Conservation (phyloP, 2,113 vertebrate species). For the Hemiscyllium ocellatum region DNA sequence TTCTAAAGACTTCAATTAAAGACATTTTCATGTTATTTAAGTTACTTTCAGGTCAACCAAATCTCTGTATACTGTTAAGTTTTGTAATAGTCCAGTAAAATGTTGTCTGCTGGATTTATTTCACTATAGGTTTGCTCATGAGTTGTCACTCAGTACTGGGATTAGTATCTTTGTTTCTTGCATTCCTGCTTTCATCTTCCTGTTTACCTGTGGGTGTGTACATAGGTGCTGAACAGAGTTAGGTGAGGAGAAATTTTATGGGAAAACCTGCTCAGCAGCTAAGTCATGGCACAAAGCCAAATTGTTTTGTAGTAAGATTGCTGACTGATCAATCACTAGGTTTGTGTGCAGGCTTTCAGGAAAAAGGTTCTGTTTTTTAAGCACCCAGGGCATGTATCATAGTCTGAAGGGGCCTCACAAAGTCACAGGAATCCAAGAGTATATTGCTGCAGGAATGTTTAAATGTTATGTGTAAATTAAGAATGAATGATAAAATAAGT, state of each 20-base stretch:
- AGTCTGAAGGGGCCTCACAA: background rate
- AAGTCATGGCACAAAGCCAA: background rate
- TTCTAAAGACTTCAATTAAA: constrained; percentile 33
- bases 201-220: constrained; percentile 36
- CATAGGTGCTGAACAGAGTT: constrained; percentile 20
- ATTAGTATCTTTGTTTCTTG: constrained; percentile 32
- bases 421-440: background rate
- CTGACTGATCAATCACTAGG: background rate
- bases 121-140: background rate
- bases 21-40: background rate
- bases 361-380: background rate
- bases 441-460: background rate
- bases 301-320: background rate
- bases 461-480: background rate
- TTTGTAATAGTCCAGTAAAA: constrained; percentile 16
- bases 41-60: constrained; percentile 18
- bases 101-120: background rate
- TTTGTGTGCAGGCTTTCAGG: background rate
- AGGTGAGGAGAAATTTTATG: background rate
- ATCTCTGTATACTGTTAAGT: background rate
- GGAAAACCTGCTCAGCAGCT: constrained; percentile 14
- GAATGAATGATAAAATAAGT: background rate
- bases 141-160: constrained; percentile 2
- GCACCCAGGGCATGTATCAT: background rate
- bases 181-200: constrained; percentile 35